A percentile compares a stretch with the other conserved stretches of the same genome.
These are phyloP conservation scores for Sinella curviseta DNA, from an alignment of 1,140 invertebrate genomes.

Conservation along the genomic window DNA sequence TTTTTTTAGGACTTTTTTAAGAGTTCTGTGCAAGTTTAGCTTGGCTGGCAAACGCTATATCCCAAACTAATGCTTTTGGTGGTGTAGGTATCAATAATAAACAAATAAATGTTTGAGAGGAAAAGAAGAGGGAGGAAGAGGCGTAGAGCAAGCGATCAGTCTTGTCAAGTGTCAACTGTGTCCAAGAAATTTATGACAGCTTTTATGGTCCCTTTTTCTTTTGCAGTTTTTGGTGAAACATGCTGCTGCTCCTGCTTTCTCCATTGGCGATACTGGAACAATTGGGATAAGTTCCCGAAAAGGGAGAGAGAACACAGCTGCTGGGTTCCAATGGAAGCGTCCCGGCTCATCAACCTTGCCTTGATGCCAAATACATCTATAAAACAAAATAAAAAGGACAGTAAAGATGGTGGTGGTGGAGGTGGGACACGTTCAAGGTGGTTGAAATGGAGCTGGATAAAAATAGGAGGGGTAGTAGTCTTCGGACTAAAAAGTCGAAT, in stretches of 20 bases:
- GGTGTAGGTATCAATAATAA: background rate
- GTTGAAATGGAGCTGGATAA: too few relatives aligned
- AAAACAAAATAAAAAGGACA: too few relatives aligned
- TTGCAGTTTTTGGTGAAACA: background rate
- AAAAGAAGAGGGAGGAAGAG: too few relatives aligned
- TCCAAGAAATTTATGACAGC: constrained; percentile 15
- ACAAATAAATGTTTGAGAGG: background rate
- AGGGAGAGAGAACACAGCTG: background rate
- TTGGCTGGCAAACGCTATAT: background rate
- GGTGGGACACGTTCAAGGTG: too few relatives aligned
- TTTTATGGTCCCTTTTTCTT: background rate
- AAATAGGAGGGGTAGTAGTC: too few relatives aligned
- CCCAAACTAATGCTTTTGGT: background rate
- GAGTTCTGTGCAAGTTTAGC: too few relatives aligned
- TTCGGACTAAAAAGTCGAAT: too few relatives aligned
- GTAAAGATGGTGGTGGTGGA: too few relatives aligned
- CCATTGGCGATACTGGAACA: too few relatives aligned
- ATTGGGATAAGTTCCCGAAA: background rate
- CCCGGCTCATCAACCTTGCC: constrained; percentile 1
- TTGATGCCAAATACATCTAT: too few relatives aligned
- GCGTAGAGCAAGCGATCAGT: constrained; percentile 9
- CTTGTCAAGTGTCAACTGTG: constrained; percentile 14
- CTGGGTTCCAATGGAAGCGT: background rate
- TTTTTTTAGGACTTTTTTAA: too few relatives aligned
- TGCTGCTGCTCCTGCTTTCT: background rate